Evolutionary conservation across 2,888 invertebrate genomes (phyloP).

Genomic region (Drosophila nr. fundita): DNA sequence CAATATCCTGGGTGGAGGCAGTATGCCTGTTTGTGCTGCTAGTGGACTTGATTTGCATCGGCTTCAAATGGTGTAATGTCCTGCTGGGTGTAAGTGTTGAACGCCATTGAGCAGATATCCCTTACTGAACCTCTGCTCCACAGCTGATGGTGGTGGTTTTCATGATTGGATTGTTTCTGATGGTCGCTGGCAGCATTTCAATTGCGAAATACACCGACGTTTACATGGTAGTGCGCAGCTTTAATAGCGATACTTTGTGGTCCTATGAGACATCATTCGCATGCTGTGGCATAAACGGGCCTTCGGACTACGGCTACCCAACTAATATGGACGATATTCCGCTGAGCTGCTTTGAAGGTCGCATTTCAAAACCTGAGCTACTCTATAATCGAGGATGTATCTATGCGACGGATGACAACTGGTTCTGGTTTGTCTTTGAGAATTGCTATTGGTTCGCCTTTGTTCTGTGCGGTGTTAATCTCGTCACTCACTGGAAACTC

Average conservation of each 20-base stretch:
- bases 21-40: conserved; percentile 14
- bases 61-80: not conserved
- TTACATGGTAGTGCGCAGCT: conserved; percentile 47
- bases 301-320: conserved; percentile 27
- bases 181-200: conserved; percentile 37
- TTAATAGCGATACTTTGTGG: conserved; percentile 17
- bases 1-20: conserved; percentile 39
- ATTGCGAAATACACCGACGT: conserved; percentile 37
- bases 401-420: conserved; percentile 28
- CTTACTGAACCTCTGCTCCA: too few relatives aligned
- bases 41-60: conserved; percentile 16
- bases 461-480: conserved; percentile 13
- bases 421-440: conserved; percentile 53
- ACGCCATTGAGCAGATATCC: not conserved
- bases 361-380: not conserved
- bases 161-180: conserved; percentile 9
- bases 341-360: conserved; percentile 25
- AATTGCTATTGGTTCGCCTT: conserved; percentile 52
- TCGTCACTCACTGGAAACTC: conserved; percentile 42
- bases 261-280: conserved; percentile 29
- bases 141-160: conserved; percentile 18
- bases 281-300: conserved; percentile 55
- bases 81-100: conserved; percentile 30
- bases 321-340: conserved; percentile 19
- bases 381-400: conserved; percentile 35